Evolutionary conservation across 2,888 invertebrate species (phyloP).

Genomic region (Dryococelus australis): DNA sequence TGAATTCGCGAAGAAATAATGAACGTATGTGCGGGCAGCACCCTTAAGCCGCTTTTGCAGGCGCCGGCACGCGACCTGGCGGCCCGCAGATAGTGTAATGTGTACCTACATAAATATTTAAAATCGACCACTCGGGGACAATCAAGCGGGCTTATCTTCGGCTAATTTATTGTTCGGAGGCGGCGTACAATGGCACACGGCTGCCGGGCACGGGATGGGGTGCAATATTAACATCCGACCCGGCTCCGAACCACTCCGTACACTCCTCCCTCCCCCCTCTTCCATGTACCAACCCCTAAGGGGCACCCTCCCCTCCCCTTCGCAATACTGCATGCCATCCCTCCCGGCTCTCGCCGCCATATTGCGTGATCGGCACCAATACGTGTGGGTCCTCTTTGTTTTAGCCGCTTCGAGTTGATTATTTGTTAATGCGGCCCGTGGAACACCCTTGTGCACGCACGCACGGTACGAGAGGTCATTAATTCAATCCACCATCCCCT

Average conservation of each 20-base stretch:
- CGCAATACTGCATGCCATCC: no score
- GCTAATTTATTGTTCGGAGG: constrained; percentile 22
- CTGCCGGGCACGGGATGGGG: background rate
- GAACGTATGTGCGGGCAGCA: no score
- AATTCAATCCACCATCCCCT: background rate
- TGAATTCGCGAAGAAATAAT: no score
- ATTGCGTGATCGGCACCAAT: constrained; percentile 4
- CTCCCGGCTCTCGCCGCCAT: background rate
- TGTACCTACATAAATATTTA: constrained; percentile 27
- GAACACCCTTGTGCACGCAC: background rate
- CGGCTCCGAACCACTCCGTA: background rate
- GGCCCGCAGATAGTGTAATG: constrained; percentile 4
- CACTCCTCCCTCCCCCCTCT: no score
- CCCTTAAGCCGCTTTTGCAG: no score
- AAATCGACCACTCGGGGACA: constrained; percentile 31
- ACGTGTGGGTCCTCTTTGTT: constrained; percentile 4
- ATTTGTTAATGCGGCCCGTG: background rate
- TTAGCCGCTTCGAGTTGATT: background rate
- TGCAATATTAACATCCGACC: background rate
- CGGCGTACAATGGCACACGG: background rate
- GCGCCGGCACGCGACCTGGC: background rate
- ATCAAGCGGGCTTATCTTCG: constrained; percentile 23
- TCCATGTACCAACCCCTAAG: no score
- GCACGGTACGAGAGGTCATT: background rate
- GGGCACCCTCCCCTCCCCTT: background rate